Evolutionary conservation across 2,113 vertebrate genomes (phyloP), one percentile per base, ranked within the genome.

Genomic region (Merops nubicus): DNA sequence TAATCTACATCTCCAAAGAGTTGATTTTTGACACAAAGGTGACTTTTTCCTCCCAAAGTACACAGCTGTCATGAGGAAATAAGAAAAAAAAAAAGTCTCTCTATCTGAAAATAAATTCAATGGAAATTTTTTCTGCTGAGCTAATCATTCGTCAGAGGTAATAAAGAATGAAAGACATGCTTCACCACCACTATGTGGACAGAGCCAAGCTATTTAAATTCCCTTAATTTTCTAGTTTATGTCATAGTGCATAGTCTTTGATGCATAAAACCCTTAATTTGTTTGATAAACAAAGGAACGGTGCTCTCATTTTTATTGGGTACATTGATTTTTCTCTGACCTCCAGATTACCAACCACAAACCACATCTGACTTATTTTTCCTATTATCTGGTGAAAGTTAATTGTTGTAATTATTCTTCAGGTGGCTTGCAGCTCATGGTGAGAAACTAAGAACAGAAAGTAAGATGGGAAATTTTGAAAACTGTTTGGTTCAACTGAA

Each of bases 391-490:
- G 36, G 42, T 82, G 28, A 56, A 88, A 91, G 63, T 63, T 88
- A 86, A 69, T 72, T 48, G 12, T 31, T n/a, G 13, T 36, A 88
- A 91, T 93, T 81, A 76, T 68, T 93, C 70, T 89, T 84, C 56
- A 69, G 50, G n/a, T 2, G 0, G 38, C 90, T 88, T 85, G 21
- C 57, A 72, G 67, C 81, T 69, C 16, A 8, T 7, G 12, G 33
- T 56, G 43, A 85, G 29, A 54, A 47, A 29, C 47, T 8, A 34
- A 64, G 45, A 86, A 63, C 22, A 72, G 64, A 70, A 74, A 63
- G 25, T 15, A 51, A 50, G 34, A 63, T 70, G 16, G 21, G n/a
- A 68, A 89, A 51, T 63, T 29, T 0, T 70, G 80, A 64, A 5
- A 11, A 25, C 51, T 86, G 54, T n/a, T 77, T 56, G 38, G 54